Percentiles rank a stretch among this genome's conserved stretches.
phyloP scores from a whole-genome alignment of 1,140 invertebrate species.

The Conus ventricosus region DNA sequence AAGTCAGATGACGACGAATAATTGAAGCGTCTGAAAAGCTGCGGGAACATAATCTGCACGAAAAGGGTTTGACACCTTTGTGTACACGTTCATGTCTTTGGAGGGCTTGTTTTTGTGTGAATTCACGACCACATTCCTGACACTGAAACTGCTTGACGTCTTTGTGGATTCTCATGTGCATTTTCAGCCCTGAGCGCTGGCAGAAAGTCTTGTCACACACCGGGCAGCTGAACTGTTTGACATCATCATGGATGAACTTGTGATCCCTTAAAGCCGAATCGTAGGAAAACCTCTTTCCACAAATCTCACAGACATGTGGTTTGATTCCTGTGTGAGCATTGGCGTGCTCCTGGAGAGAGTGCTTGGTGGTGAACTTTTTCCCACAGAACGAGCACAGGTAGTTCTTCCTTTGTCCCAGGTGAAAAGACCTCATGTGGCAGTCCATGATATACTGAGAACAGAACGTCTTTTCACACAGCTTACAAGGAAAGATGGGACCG shows the following conservation, averaged over 20 bases:
- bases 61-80: slow-evolving; percentile 94
- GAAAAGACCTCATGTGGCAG: slow-evolving; percentile 57
- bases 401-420: slow-evolving; percentile 54
- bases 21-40: slow-evolving; percentile 75
- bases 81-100: slow-evolving; percentile 90
- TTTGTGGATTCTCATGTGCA: slow-evolving; percentile 66
- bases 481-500: slow-evolving; percentile 51
- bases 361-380: slow-evolving; percentile 65
- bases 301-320: slow-evolving; percentile 62
- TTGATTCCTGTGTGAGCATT: slow-evolving; percentile 63
- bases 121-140: slow-evolving; percentile 62
- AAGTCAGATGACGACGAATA: slow-evolving; percentile 65
- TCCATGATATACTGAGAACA: slow-evolving; percentile 53
- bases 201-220: slow-evolving; percentile 82
- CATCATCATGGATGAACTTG: slow-evolving; percentile 55
- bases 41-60: slow-evolving; percentile 77
- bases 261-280: slow-evolving; percentile 65
- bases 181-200: slow-evolving; percentile 75
- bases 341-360: slow-evolving; percentile 59
- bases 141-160: slow-evolving; percentile 59
- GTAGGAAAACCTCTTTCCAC: slow-evolving; percentile 63
- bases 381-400: slow-evolving; percentile 65
- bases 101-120: slow-evolving; percentile 68
- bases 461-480: slow-evolving; percentile 59
- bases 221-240: slow-evolving; percentile 58